Base-by-base conservation (phyloP, 2,888 invertebrate genomes). In the Cheilosia impressa region DNA sequence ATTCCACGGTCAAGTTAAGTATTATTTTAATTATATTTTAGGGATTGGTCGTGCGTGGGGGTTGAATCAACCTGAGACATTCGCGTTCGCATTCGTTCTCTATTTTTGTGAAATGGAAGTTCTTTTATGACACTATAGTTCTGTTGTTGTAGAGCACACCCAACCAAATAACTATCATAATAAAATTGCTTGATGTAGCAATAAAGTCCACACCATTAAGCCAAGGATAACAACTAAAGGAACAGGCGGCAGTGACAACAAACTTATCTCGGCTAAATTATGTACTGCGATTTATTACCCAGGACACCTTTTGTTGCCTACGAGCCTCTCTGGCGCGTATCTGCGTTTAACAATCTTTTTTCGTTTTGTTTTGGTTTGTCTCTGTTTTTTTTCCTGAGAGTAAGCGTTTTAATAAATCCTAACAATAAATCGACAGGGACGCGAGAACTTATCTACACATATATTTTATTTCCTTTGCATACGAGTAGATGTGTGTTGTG, bases 121-220 rank as follows among this genome's bases (percentile, higher is more conserved):
- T 43, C 9, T 19, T 60, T 75, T 76, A 47, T 3, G 17, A 47
- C 19, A 60, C 27, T 7, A 15, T 53, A 76, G 69, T 69, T 69
- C 27, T 52, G 53, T 69, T 77, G 38, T 34, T 31, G 31, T 9
- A 31, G 27, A 41, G 69, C 69, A 57, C 69, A 41, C 78, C 76
- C 68, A 69, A 53, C 24, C 17, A 50, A 47, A 60, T 76, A 76
- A 78, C 78, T 63, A 78, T 78, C 78, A 63, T 63, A 77, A 69
- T 43, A 45, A 50, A 55, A 57, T 63, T 19, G 69, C 78, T 69
- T 78, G 31, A 78, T 78, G 69, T 63, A 57, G 78, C 63, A 72
- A 83, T 83, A 83, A 83, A 83, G 73, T 78, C 68, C 78, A 73
- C 68, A 55, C 78, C 83, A 83, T 83, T 83, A 83, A 62, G 68